Evolutionary conservation across 1,140 invertebrate species (phyloP).

Genomic region (Leptoteleia sp.): DNA sequence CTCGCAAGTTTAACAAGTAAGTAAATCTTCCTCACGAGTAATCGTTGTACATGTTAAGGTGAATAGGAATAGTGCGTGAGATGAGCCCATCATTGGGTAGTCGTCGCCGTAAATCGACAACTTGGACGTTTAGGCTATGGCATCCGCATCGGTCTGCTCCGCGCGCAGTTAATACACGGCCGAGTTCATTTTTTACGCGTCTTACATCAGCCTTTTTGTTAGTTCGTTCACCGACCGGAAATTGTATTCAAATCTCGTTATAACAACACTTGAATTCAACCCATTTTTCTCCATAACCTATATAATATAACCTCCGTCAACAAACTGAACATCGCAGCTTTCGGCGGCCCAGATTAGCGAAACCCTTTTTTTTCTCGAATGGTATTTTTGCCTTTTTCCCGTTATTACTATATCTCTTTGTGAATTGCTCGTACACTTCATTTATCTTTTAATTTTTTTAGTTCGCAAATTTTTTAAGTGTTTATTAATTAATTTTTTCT

Average conservation of each 20-base stretch:
- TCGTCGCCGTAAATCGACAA: background rate
- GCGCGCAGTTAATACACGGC: constrained; percentile 53
- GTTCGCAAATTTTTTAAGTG: no score
- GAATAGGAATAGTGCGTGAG: no score
- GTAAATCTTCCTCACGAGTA: no score
- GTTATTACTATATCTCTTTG: background rate
- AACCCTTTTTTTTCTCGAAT: background rate
- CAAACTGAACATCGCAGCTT: constrained; percentile 67
- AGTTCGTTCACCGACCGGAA: background rate
- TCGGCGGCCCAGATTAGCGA: constrained; percentile 13
- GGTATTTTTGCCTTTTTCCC: constrained; percentile 10
- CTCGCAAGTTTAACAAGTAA: constrained; percentile 70
- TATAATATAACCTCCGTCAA: constrained; percentile 77
- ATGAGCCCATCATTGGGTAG: no score
- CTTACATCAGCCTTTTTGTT: background rate
- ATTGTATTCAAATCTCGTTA: background rate
- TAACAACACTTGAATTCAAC: constrained; percentile 24
- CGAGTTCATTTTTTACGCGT: background rate
- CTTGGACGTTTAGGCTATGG: constrained; percentile 70
- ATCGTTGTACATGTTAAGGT: no score
- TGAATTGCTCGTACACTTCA: background rate
- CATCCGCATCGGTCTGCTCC: constrained; percentile 40
- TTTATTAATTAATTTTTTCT: no score
- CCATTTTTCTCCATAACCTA: constrained; percentile 74
- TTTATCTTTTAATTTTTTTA: background rate